Base-by-base conservation (phyloP, 2,797 vertebrate species). In the Sebastolobus alascanus region DNA sequence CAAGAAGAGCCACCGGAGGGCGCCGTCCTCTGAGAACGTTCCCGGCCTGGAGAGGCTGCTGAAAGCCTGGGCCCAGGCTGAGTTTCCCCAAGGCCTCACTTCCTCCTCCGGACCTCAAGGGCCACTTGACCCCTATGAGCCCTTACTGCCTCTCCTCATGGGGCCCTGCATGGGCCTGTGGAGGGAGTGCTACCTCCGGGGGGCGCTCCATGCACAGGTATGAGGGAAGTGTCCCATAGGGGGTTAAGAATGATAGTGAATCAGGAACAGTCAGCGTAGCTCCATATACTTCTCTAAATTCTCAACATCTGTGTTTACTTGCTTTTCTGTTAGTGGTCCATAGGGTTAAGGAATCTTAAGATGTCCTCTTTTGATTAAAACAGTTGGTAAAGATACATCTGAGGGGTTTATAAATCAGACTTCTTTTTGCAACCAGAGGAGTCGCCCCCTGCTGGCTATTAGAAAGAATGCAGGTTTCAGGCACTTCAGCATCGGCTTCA, bases 131-230 rank as follows among this genome's bases (percentile, higher is more conserved):
- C 91, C 94, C 7, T 92, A 92, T 0, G 95, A 96, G 73, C 94
- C 96, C 64, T 89, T 99, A 12, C 90, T 97, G 68, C 98, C 98
- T 66, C 92, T 95, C n/a, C 94, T 96, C 0, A 77, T 96, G 6
- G 97, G 96, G 50, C 97, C 98, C 68, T 96, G 96, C 33, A 68
- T 99, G 85, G 93, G 92, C 9, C 90, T 99, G 75, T 99, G 98
- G 98, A 96, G 88, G 83, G 96, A 96, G 71, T 99, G 98, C 89
- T 99, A 98, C 94, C 95, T 98, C 73, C 95, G 97, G 46, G 97
- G 96, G 75, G 95, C 95, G 18, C 96, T 96, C 9, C 97, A 98
- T 43, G 90, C 94, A 8, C 97, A 97, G 98, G 98, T 99, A 94
- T 1, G 69, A 65, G 13, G 1, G 9, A 8, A 27, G 9, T 38